Percentiles rank a stretch among this genome's conserved stretches.
phyloP scores from a whole-genome alignment of 2,113 vertebrate genomes.

The Pantherophis guttatus region DNA sequence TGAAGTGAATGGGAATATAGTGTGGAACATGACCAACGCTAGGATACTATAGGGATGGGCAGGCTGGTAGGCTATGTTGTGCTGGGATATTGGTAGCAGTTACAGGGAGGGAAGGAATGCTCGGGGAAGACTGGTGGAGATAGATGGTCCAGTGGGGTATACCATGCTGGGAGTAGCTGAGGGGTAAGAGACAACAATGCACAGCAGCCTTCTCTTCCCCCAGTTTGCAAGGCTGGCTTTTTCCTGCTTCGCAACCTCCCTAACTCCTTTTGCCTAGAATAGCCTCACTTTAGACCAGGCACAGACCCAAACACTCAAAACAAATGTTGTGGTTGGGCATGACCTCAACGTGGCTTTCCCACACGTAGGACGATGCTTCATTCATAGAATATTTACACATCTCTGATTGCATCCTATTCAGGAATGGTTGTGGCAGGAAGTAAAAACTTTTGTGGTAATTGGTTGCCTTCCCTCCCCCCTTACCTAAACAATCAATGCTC shows the following conservation, averaged over 20 bases:
- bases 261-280: neutral
- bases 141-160: neutral
- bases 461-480: neutral
- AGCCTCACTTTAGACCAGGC: neutral
- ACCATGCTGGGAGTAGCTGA: neutral
- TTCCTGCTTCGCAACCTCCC: neutral
- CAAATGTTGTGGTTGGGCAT: neutral
- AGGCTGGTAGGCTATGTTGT: neutral
- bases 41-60: neutral
- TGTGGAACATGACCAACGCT: neutral
- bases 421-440: neutral
- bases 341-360: neutral
- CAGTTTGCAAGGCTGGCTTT: neutral
- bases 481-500: neutral
- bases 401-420: neutral
- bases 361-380: neutral
- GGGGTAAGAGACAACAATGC: neutral
- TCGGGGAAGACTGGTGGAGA: neutral
- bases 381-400: neutral
- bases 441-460: neutral
- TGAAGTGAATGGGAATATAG: neutral
- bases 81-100: neutral
- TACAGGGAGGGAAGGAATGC: neutral
- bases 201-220: neutral
- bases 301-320: neutral